Base-by-base conservation (phyloP, 92 coral and sea anemone species). In the Chrysogorgia sp. region DNA sequence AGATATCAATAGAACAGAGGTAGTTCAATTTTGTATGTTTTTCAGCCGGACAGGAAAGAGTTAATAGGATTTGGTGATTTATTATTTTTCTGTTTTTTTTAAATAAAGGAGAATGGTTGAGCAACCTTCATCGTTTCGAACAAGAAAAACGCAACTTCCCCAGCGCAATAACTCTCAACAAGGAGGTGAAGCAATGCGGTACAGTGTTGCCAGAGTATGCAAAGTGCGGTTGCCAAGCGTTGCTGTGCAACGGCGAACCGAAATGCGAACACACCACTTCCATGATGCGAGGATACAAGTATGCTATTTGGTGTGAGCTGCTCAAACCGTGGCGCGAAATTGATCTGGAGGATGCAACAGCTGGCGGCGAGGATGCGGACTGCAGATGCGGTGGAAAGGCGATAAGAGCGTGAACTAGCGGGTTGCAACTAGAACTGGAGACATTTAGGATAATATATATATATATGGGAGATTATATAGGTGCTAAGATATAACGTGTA, bases 221-320 rank as follows among this genome's bases (percentile, higher is more conserved):
- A 35, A 69, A 45, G 19, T 69, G 76, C 40, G 50, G 76, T 60
- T 69, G 76, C 25, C 76, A 19, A 49, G 59, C 59, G 35, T 48
- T 69, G 35, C n/a, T 69, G 22, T 69, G 76, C 55, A 57, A 69
- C 55, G 76, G 23, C 13, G 24, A 69, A 41, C 37, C 45, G 59
- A 0, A 55, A 25, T 69, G 76, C 7, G 76, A 69, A 24, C 76
- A 69, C 76, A 28, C 76, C 33, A 28, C 34, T 0, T 10, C 24
- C 12, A 6, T 15, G 7, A 25, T 12, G 21, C 41, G 58, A 7
- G 40, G 21, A 34, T 47, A 12, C 40, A 55, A 35, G 22, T 69
- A 69, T 41, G 20, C 34, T 25, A 47, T 69, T 19, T 10, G 22
- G 0, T 69, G 76, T 69, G 9, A 49, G 40, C 48, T 69, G 59